Conservation (phyloP, 2,113 vertebrate species). For the Ursus arctos region DNA sequence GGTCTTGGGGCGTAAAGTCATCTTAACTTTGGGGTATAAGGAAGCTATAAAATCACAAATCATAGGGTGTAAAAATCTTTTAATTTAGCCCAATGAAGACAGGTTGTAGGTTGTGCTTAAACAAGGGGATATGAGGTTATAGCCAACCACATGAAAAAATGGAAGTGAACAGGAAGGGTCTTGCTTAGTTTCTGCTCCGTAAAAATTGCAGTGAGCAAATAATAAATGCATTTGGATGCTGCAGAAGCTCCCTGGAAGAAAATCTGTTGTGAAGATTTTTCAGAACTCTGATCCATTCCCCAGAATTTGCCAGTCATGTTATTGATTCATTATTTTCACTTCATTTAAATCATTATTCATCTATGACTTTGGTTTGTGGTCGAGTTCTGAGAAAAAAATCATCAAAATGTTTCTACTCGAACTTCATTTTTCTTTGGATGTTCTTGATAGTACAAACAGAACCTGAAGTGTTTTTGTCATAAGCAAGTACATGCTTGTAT, state of each 20-base stretch:
- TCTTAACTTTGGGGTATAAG: neutral
- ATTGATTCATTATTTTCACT: constrained; percentile 79
- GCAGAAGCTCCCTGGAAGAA: constrained; percentile 63
- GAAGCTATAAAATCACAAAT: constrained; percentile 10
- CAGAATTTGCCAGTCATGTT: constrained; percentile 63
- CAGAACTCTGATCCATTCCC: constrained; percentile 61
- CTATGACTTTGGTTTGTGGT: constrained; percentile 61
- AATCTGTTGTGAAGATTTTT: constrained; percentile 72
- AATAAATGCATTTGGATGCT: constrained; percentile 69
- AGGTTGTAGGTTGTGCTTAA: neutral
- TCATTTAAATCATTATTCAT: constrained; percentile 75
- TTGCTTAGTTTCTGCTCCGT: constrained; percentile 54
- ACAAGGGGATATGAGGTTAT: neutral
- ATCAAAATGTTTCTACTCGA: constrained; percentile 67
- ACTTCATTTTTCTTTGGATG: constrained; percentile 68
- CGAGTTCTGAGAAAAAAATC: constrained; percentile 71
- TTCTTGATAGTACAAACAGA: constrained; percentile 11
- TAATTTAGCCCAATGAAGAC: neutral
- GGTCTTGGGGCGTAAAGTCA: neutral
- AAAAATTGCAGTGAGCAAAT: constrained; percentile 28
- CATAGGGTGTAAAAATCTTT: constrained; percentile 3
- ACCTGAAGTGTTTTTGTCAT: neutral
- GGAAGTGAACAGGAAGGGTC: neutral
- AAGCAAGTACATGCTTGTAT: constrained; percentile 36
- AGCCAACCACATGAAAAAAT: constrained; percentile 45